Evolutionary conservation across 2,113 vertebrate genomes (phyloP), one percentile per base, ranked within the genome.

Genomic region (Platysteira castanea): DNA sequence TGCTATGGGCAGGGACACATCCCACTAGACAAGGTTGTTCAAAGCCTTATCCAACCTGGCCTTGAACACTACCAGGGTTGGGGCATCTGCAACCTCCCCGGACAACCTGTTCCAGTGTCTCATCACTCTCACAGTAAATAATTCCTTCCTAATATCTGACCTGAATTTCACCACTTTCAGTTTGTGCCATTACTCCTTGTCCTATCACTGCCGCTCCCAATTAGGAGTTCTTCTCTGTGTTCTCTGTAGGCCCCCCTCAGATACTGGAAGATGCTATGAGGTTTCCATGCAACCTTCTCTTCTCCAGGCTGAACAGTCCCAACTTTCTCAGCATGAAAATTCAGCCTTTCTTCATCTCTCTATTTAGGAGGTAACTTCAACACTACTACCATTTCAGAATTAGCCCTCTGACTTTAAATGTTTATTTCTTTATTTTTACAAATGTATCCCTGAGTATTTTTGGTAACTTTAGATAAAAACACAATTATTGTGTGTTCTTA

Each of bases 401-500:
- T 33, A 70, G 1, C 1, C 7, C 6, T 84, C 26, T 86, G 7
- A 17, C 5, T 59, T 96, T 31, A 81, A 83, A 37, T 0, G 2
- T 52, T 67, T 78, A 15, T 60, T 37, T 57, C 3, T 54, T 79
- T 63, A 28, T 37, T 91, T 84, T 89, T 47, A 26, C 1, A 87
- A 60, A 31, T 35, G 2, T 44, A 56, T 47, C 2, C 20, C 17
- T 54, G 11, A 54, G 47, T 68, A 42, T 68, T 88, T 85, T 88
- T 21, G 15, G 11, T 39, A 85, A 57, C 11, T 10, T 33, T n/a
- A 52, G 24, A 73, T 33, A 26, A 44, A 84, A 90, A 77, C 19
- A 0, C 10, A 57, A 2, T 3, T 56, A 11, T 10, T 15, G 0
- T 56, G 5, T 30, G 2, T 23, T 81, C 13, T 53, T 76, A 37